phyloP scores from a whole-genome alignment of 2,888 invertebrate genomes.

The Hedya salicella region DNA sequence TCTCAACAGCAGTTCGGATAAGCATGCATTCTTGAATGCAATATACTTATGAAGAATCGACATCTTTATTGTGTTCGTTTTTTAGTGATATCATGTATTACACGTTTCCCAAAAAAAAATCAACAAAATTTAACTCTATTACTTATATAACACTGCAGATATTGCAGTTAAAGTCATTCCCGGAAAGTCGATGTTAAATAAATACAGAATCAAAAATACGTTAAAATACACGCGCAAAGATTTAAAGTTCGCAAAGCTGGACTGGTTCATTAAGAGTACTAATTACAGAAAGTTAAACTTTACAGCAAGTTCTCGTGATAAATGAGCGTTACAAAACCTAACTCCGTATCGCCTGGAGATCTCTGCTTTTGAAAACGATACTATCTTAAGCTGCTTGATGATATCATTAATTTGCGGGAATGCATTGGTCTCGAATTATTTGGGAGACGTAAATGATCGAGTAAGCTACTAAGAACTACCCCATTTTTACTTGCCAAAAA shows the following conservation, averaged over 20 bases:
- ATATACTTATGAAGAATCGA: no score
- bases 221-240: constrained; percentile 17
- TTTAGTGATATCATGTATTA: no score
- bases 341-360: constrained; percentile 30
- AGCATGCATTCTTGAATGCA: no score
- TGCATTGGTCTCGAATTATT: not conserved
- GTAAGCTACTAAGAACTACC: not conserved
- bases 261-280: constrained; percentile 42
- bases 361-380: constrained; percentile 21
- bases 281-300: constrained; percentile 40
- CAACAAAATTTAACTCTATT: no score
- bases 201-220: constrained; percentile 6
- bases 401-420: constrained; percentile 12
- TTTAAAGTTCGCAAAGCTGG: constrained; percentile 18
- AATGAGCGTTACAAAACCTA: constrained; percentile 40
- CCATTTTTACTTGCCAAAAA: no score
- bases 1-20: no score
- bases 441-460: not conserved
- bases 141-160: not conserved
- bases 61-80: no score
- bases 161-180: not conserved
- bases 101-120: no score
- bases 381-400: constrained; percentile 20
- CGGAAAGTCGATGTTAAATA: constrained; percentile 3
- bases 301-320: constrained; percentile 39